A percentile compares a stretch with the other conserved stretches of the same genome.
Evolutionary conservation across 2,797 vertebrate species (phyloP).

Genomic region (Rhinatrema bivittatum): DNA sequence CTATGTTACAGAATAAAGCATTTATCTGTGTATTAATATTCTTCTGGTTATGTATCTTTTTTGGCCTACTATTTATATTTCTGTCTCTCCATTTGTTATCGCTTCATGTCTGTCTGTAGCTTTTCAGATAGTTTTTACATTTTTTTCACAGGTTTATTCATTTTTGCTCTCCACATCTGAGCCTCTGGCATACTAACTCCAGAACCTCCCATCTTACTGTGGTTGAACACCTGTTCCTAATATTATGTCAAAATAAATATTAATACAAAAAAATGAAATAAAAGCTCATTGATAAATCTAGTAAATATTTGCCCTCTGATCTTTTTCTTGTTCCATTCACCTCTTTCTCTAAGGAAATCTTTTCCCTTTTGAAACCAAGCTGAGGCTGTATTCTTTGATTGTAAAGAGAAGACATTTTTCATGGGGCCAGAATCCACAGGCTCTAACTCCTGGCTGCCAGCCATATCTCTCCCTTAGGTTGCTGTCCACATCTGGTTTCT

Average conservation of each 20-base stretch:
- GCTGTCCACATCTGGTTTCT: no score
- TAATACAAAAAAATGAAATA: slow-evolving; percentile 35
- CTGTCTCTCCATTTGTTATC: not conserved
- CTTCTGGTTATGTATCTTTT: no score
- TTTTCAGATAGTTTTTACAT: no score
- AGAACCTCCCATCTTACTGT: slow-evolving; percentile 26
- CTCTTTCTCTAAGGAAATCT: slow-evolving; percentile 5
- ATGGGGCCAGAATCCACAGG: not conserved
- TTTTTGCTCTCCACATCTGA: not conserved
- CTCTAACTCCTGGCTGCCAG: not conserved
- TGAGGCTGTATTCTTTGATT: not conserved
- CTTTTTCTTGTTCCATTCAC: slow-evolving; percentile 23
- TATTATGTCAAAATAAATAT: slow-evolving; percentile 36
- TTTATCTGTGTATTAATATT: no score
- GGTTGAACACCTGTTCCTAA: slow-evolving; percentile 26
- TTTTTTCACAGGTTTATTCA: no score
- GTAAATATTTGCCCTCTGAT: slow-evolving; percentile 33
- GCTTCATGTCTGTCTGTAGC: slow-evolving; percentile 7
- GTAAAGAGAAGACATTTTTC: slow-evolving; percentile 24
- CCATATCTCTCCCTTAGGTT: no score
- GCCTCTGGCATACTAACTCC: no score
- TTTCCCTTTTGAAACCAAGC: slow-evolving; percentile 21
- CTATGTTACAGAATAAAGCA: no score
- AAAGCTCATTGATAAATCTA: slow-evolving; percentile 32
- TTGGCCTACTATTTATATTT: not conserved